Evolutionary conservation across 2,888 invertebrate genomes (phyloP).

Genomic region (Mesorhabditis sp.): DNA sequence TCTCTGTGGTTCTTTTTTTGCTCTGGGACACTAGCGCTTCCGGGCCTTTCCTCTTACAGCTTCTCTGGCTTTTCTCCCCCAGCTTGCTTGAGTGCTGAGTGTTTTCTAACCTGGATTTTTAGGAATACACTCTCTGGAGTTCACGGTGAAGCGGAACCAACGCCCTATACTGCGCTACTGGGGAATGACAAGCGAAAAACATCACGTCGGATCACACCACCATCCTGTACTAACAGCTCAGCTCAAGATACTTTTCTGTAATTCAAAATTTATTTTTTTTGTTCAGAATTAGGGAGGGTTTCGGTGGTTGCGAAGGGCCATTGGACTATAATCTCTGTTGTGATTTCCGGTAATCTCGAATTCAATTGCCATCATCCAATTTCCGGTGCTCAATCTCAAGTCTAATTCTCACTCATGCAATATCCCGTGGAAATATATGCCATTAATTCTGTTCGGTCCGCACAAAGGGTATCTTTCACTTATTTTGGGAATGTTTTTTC

Average conservation of each 20-base stretch:
- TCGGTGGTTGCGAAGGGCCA: too few species aligned
- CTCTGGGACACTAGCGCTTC: background rate
- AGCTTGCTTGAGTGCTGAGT: background rate
- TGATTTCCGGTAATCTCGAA: too few species aligned
- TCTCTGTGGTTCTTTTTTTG: background rate
- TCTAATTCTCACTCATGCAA: too few species aligned
- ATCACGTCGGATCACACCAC: conserved; percentile 43
- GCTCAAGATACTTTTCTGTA: conserved; percentile 55
- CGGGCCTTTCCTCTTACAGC: background rate
- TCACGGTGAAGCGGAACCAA: background rate
- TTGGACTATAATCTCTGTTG: too few species aligned
- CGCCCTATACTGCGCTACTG: background rate
- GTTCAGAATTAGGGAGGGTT: too few species aligned
- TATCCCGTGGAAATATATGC: too few species aligned
- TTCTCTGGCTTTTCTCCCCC: conserved; percentile 1
- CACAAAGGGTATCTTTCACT: too few species aligned
- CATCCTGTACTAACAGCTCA: conserved; percentile 49
- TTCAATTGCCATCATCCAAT: too few species aligned
- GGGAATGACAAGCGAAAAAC: conserved; percentile 13
- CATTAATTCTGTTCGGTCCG: too few species aligned
- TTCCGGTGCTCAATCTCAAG: too few species aligned
- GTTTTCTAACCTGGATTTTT: background rate
- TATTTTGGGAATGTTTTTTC: too few species aligned
- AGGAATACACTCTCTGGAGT: conserved; percentile 2
- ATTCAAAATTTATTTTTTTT: background rate